Evolutionary conservation across 2,888 invertebrate genomes (phyloP), one percentile per base, ranked within the genome.

Genomic region (Nysson spinosus): DNA sequence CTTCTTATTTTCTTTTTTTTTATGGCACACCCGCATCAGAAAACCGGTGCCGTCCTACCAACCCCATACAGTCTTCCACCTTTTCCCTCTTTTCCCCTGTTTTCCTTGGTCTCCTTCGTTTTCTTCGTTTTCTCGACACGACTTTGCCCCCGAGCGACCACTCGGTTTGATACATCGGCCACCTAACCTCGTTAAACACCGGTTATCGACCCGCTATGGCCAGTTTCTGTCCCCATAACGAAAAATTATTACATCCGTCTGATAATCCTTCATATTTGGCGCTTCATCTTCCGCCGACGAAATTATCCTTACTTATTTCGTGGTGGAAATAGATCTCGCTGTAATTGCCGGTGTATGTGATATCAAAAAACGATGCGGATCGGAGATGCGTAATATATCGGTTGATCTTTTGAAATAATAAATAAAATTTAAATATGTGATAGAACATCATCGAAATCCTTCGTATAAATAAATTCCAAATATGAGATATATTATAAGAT

Each of bases 111-210:
- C 32, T 60, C 47, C 37, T 43, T 67, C 64, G 30, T 65, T 64
- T 61, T 57, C 69, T 71, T 77, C 64, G 62, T 75, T 67, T 72
- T 69, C 69, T 56, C 72, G 44, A 40, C 66, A 42, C 69, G 63
- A 68, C 49, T 77, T 71, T 44, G 60, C 70, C 77, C 35, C 72
- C 69, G 68, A 57, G 69, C 65, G 75, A 68, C 72, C 75, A 71
- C 68, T 73, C 62, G 61, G 54, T 58, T 69, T 79, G 81, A 80
- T 77, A 74, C 61, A 79, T 79, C 61, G 75, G 20, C 35, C 50
- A 11, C 34, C 49, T 77, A 77, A 79, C 63, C 44, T 74, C 73
- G 70, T 78, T 78, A 78, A 77, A 68, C 58, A 55, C 34, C 56
- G 73, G 69, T 78, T 77, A 77, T 77, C 69, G 72, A 67, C 60